Evolutionary conservation across 2,888 invertebrate genomes (phyloP).

Genomic region (Meta bourneti): DNA sequence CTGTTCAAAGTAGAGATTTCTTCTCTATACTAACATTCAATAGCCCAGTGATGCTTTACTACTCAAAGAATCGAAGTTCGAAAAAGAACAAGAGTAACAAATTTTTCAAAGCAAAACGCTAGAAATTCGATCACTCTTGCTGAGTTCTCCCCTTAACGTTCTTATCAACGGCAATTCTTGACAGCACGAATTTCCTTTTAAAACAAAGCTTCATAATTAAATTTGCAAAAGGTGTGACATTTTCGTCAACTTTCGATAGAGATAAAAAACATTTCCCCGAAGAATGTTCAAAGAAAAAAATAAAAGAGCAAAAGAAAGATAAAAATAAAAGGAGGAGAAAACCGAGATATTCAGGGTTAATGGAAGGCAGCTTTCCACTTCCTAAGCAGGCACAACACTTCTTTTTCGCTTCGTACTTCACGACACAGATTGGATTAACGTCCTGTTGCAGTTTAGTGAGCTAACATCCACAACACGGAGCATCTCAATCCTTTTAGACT

Average conservation of each 20-base stretch:
- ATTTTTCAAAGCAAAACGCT: no score
- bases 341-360: conserved; percentile 68
- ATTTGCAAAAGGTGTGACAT: conserved; percentile 56
- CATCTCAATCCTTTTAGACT: conserved; percentile 43
- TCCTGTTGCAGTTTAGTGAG: conserved; percentile 46
- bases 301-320: not conserved
- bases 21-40: no score
- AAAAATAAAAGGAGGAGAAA: not conserved
- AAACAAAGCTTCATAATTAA: conserved; percentile 50
- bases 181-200: conserved; percentile 42
- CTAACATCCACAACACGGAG: conserved; percentile 31
- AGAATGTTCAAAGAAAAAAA: not conserved
- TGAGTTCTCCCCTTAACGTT: no score
- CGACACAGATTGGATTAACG: conserved; percentile 63
- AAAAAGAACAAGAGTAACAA: no score
- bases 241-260: conserved; percentile 50
- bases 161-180: not conserved
- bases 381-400: conserved; percentile 50
- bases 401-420: conserved; percentile 45
- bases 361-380: conserved; percentile 55
- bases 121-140: no score
- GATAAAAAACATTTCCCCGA: conserved; percentile 32
- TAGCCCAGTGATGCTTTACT: no score
- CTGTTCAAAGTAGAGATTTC: no score
- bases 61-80: no score